A percentile compares a stretch with the other conserved stretches of the same genome.
phyloP scores from a whole-genome alignment of 2,113 vertebrate genomes.

The Petroica traversi region DNA sequence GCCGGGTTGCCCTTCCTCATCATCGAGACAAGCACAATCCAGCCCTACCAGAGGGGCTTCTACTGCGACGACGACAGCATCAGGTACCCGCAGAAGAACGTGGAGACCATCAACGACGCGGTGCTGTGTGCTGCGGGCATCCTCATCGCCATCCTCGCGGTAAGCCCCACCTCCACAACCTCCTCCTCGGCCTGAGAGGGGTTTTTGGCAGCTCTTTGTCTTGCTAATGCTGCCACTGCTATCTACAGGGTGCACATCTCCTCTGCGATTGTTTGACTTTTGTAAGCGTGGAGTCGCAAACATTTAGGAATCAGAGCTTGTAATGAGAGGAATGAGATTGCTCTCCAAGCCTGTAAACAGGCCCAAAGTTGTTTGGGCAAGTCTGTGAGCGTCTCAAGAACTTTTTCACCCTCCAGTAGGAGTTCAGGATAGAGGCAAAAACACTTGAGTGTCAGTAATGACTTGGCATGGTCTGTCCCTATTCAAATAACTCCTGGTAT shows the following conservation, averaged over 20 bases:
- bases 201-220: background rate
- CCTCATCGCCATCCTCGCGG: slow-evolving; percentile 93
- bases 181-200: background rate
- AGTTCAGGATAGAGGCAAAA: background rate
- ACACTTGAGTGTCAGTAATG: background rate
- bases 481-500: slow-evolving; percentile 47
- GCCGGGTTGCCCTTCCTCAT: slow-evolving; percentile 97
- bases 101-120: slow-evolving; percentile 95
- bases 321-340: background rate
- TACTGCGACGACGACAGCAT: slow-evolving; percentile 96
- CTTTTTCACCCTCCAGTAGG: background rate
- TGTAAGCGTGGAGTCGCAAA: background rate
- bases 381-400: background rate
- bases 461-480: slow-evolving; percentile 28
- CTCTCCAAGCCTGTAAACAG: background rate
- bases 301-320: slow-evolving; percentile 18
- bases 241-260: background rate
- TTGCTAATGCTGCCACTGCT: rapidly evolving
- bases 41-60: slow-evolving; percentile 91
- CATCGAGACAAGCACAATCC: slow-evolving; percentile 96
- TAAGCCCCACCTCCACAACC: slow-evolving; percentile 72
- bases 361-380: slow-evolving; percentile 50
- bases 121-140: slow-evolving; percentile 95
- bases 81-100: slow-evolving; percentile 91
- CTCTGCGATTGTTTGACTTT: background rate